Base-by-base conservation (phyloP, 1,140 invertebrate species). In the Calephelis virginiensis region DNA sequence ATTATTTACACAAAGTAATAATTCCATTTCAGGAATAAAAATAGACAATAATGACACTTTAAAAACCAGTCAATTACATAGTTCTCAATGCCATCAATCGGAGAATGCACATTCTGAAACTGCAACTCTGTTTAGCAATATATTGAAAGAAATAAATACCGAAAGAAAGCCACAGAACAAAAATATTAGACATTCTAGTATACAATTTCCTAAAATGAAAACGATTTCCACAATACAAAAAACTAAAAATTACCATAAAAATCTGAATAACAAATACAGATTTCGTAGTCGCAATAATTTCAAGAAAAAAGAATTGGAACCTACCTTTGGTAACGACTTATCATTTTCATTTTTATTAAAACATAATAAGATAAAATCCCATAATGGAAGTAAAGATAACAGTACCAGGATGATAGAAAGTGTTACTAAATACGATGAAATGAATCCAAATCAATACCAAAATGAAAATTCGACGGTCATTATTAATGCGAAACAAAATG, bases 291-390 rank as follows among this genome's bases (percentile, higher is more conserved):
- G 10, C 9, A 10, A 56, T 12, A 4, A 7, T 6, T 28, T 12
- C 6, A 28, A 37, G n/a, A 3, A 13, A 9, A 14, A 53, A 9
- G 4, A 17, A 6, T 63, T 14, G 6, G 13, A 48, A 53, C 8
- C 12, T n/a, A 47, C 65, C 6, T 56, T 28, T 13, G 67, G 46
- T 53, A 50, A 69, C 49, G 75, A 77, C 66, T 50, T 80, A 63
- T 76, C 77, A 14, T 79, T 81, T 70, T 74, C 77, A 37, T 79
- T 77, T 67, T 60, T 81, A 59, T 38, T 64, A 45, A 71, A 76
- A 53, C 13, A 6, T 1, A 53, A 53, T 17, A 9, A 53, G 14
- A 53, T 53, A 17, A 53, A 53, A 6, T 17, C 49, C 0, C 17
- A 8, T 53, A 9, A 53, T 5, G 10, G 14, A 53, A 53, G 17